Evolutionary conservation across 1,140 invertebrate species (phyloP).

Genomic region (Phymorhynchus buccinoides): DNA sequence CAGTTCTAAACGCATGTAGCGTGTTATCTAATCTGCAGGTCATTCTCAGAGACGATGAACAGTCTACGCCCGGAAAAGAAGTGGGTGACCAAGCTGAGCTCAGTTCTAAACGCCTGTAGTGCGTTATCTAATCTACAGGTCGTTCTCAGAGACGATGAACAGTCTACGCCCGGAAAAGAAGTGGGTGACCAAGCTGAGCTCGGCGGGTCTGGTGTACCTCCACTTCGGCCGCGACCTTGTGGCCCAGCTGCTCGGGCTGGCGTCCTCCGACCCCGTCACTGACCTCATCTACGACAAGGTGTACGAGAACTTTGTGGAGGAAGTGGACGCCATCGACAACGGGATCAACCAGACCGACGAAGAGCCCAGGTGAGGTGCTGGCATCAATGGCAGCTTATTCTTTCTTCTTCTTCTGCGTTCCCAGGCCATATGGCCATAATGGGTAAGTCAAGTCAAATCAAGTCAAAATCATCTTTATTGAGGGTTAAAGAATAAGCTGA

Average conservation of each 20-base stretch:
- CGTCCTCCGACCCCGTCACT: constrained; percentile 52
- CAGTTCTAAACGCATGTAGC: too few relatives aligned
- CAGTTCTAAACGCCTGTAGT: too few relatives aligned
- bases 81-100: constrained; percentile 86
- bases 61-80: constrained; percentile 76
- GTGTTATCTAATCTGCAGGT: constrained; percentile 79
- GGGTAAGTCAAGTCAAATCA: too few relatives aligned
- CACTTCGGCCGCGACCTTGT: constrained; percentile 92
- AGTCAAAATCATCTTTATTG: too few relatives aligned
- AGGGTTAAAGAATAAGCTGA: too few relatives aligned
- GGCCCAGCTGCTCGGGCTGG: constrained; percentile 69
- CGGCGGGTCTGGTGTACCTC: constrained; percentile 93
- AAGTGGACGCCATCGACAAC: constrained; percentile 98
- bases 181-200: constrained; percentile 86
- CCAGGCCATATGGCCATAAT: too few relatives aligned
- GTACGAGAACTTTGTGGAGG: constrained; percentile 92
- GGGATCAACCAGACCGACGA: constrained; percentile 83
- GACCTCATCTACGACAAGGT: constrained; percentile 84
- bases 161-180: constrained; percentile 76
- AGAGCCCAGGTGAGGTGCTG: constrained; percentile 77
- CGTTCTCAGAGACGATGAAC: constrained; percentile 79
- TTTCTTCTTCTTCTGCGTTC: too few relatives aligned
- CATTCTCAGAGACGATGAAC: constrained; percentile 79
- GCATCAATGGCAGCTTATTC: background rate
- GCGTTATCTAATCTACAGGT: constrained; percentile 79